These are phyloP conservation scores for Cassiopea xamachana DNA, from an alignment of 30 jellyfish, hydroid and myxozoan species.

Conservation along the genomic window DNA sequence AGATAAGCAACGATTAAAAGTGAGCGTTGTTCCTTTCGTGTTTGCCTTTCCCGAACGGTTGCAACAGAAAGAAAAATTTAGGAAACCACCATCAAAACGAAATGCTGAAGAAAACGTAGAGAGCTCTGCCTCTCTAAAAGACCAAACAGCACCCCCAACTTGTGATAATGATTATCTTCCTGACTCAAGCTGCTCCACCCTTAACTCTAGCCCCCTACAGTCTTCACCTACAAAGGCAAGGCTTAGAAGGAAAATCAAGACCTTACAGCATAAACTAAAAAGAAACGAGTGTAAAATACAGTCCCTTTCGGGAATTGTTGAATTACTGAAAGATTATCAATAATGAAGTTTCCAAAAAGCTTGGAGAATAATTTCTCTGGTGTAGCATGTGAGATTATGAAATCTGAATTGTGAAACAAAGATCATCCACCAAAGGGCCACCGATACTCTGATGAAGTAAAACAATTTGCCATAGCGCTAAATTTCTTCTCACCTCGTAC, in stretches of 20 bases:
- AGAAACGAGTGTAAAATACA: not conserved
- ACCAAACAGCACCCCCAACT: not conserved
- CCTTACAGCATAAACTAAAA: constrained; percentile 11
- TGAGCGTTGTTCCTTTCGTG: not conserved
- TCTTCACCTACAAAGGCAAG: constrained; percentile 2
- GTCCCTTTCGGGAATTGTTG: not conserved
- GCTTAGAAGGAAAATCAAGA: constrained; percentile 1
- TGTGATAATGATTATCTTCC: not conserved
- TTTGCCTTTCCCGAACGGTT: not conserved
- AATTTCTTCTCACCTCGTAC: constrained; percentile 24
- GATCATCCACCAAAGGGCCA: constrained; percentile 22
- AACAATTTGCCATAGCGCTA: constrained; percentile 56
- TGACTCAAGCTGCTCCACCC: not conserved
- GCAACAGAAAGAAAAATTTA: not conserved
- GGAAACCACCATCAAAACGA: not conserved
- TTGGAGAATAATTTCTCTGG: constrained; percentile 35
- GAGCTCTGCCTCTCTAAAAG: not conserved
- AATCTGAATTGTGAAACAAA: constrained; percentile 4
- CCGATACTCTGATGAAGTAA: constrained; percentile 63
- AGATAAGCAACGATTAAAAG: not conserved
- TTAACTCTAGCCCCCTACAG: not conserved
- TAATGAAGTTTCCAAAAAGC: not conserved
- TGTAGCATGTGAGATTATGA: constrained; percentile 34
- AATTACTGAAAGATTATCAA: not conserved
- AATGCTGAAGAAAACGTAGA: not conserved